Base-by-base conservation (phyloP, 1,140 invertebrate species). In the Pseudomyrmex flavicornis region DNA sequence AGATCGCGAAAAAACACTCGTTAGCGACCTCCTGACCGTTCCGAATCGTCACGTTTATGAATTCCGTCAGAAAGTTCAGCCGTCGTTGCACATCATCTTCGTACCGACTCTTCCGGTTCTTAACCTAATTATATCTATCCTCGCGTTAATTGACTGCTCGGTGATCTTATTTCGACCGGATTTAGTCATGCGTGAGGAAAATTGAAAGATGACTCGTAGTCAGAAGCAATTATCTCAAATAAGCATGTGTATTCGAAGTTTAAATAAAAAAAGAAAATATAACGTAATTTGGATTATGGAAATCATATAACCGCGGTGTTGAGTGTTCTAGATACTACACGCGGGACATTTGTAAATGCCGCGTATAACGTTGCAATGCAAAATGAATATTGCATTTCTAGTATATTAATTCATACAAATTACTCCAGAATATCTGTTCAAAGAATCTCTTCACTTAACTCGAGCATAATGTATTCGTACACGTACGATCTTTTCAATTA, bases 1-100 rank as follows among this genome's bases (percentile, higher is more conserved):
- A 85, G 85, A 87, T 85, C 54, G 77, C 80, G 15, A 82, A 85
- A 84, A 85, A 92, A 92, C 90, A 92, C 92, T 93, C 91, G 92
- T 93, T 93, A 93, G 90, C 90, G 62, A 89, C 87, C 88, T 89
- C 89, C 91, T 89, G 89, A 91, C 90, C 86, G 88, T 88, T 69
- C 82, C 68, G 82, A 86, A 90, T 91, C 74, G 90, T 66, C 68
- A 61, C 88, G 84, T 89, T 89, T 91, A 91, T 90, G 88, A 87
- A 91, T 91, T 85, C 83, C 86, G 91, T 88, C 88, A 85, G 84
- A 85, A 87, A 83, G 76, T 85, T 85, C 73, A 86, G 79, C 84
- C 22, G 79, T 56, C 72, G 69, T 84, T 73, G 70, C 80, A 65
- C 76, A 79, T 79, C 75, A 61, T 83, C 52, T n/a, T n/a, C 50